Base-by-base conservation (phyloP, 1,140 invertebrate genomes). In the Tenebrio molitor region DNA sequence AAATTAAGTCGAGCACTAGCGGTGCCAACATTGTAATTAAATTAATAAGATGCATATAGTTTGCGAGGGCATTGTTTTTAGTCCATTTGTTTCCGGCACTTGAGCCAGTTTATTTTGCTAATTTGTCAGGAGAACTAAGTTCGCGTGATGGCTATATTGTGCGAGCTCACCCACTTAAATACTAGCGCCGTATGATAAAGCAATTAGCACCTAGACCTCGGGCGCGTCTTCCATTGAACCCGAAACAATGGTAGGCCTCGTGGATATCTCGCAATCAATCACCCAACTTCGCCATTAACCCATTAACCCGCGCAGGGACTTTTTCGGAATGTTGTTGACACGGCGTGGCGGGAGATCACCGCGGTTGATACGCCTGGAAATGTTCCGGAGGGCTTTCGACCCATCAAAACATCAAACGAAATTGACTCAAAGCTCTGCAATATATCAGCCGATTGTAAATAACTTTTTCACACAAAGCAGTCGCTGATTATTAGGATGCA, bases 21-120 rank as follows among this genome's bases (percentile, higher is more conserved):
- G 19, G 19, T 64, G 50, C 44, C 67, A 63, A 71, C 69, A 64
- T 36, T 17, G 53, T 71, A 65, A 71, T 71, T 71, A 71, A 71
- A 71, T 71, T 71, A 71, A 63, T 64, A 71, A 71, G 67, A 69
- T 46, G 67, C 41, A 50, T 58, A 58, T 29, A 58, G 50, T 58
- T 50, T 29, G 50, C 29, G 29, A 29, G 15, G n/a, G 21, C 50
- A 58, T 58, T 58, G 50, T 58, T 58, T 58, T 58, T 58, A 58
- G 50, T 58, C 50, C 50, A 58, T 58, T 58, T 58, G 50, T 58
- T 58, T 58, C n/a, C 50, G 29, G 12, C 50, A 58, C 21, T 58
- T 17, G 50, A 21, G 50, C 50, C 15, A 58, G 50, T 58, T 58
- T 58, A 58, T 58, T 58, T 58, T 58, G 23, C 50, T 58, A 58